phyloP scores from a whole-genome alignment of 2,113 vertebrate species.

The Misgurnus mizolepis region DNA sequence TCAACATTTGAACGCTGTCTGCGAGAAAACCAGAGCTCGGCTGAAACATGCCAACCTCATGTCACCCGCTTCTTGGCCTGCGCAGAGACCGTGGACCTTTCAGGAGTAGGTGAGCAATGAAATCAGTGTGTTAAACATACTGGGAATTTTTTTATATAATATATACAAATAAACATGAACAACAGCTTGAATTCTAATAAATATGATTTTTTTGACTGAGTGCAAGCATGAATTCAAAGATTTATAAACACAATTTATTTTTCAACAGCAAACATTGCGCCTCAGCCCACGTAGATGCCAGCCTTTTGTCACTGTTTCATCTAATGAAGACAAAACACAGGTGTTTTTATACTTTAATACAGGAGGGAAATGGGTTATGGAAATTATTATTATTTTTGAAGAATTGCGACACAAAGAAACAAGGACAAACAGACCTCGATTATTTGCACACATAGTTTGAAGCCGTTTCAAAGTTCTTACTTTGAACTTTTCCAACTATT shows the following conservation, averaged over 20 bases:
- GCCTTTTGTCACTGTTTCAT: neutral
- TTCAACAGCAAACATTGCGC: slow-evolving; percentile 56
- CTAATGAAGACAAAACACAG: slow-evolving; percentile 10
- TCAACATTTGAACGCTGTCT: slow-evolving; percentile 86
- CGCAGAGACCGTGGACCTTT: slow-evolving; percentile 80
- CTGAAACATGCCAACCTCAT: slow-evolving; percentile 77
- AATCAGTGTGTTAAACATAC: neutral
- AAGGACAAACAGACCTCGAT: neutral
- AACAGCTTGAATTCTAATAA: neutral
- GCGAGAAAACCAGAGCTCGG: slow-evolving; percentile 73
- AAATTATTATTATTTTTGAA: neutral
- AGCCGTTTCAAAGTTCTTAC: neutral
- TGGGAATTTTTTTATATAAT: neutral
- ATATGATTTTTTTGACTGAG: neutral
- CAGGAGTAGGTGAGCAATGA: slow-evolving; percentile 63
- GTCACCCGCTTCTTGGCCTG: slow-evolving; percentile 84
- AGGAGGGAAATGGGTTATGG: neutral
- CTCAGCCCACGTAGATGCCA: slow-evolving; percentile 60
- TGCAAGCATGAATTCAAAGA: neutral
- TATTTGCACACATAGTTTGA: neutral
- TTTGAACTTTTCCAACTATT: neutral
- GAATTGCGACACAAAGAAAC: neutral
- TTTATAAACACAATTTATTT: slow-evolving; percentile 1
- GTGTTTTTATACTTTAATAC: slow-evolving; percentile 9
- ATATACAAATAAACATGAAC: neutral